Evolutionary conservation across 2,797 vertebrate genomes (phyloP), one percentile per base, ranked within the genome.

Genomic region (Adelosebastes latens): DNA sequence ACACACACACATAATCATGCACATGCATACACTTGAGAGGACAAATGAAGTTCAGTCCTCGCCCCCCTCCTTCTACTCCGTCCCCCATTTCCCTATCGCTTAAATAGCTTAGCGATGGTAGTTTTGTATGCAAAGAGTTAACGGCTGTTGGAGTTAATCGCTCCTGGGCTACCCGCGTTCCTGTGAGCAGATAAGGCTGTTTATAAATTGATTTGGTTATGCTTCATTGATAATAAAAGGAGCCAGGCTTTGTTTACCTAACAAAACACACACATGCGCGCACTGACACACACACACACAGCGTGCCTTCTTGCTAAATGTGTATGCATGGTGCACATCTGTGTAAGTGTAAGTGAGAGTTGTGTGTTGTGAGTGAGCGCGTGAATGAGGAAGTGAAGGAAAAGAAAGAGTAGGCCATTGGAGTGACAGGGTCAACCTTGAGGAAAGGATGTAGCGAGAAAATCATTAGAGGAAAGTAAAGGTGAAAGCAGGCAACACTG

Each of bases 191-290:
- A 95, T 95, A 95, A 95, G 91, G 87, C 86, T 89, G 94, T 95
- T 95, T 95, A 93, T 93, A 94, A 94, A 95, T 95, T 94, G 93
- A 96, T 96, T 95, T 91, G 82, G 94, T 94, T 93, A 93, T 92
- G 94, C 94, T 95, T 93, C 93, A 90, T 89, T 93, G 94, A 94
- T 94, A 94, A 92, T 94, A 95, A 95, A 93, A 94, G 88, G 90
- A 92, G 92, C 90, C 90, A 61, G 87, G 92, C 90, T 94, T 94
- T 96, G 94, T 95, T 96, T 95, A 91, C 93, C 82, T 78, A 86
- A 91, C 83, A 89, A 91, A 79, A 89, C 75, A 81, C 78, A 78
- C 75, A 78, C 72, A 61, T 56, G 29, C 64, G 14, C 65, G 8
- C 66, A 24, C 55, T 42, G 42, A 62, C 36, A 52, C 53, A 32